Conservation (phyloP, 64 coral and sea anemone species). For the Stichodactyla helianthus region DNA sequence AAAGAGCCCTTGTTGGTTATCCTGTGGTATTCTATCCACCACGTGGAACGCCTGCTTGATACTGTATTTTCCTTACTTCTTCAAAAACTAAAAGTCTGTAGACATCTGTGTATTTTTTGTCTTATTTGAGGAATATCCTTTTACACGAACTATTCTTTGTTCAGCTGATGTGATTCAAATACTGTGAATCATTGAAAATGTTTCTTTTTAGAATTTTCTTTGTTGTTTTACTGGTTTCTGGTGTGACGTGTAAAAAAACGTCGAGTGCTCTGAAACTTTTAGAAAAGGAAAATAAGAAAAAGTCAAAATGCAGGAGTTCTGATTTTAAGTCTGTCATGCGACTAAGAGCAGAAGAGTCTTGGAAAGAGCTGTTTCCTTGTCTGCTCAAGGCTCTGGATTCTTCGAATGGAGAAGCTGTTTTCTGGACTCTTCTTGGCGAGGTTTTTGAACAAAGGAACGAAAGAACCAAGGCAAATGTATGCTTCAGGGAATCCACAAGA, state of each 20-base stretch:
- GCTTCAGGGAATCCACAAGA: conserved; percentile 81
- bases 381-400: conserved; percentile 48
- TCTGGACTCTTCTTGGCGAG: conserved; percentile 80
- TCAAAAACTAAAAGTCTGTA: not conserved
- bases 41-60: not conserved
- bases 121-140: not conserved
- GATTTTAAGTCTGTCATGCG: conserved; percentile 52
- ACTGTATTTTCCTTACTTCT: not conserved
- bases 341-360: conserved; percentile 57
- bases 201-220: conserved; percentile 11
- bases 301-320: conserved; percentile 41
- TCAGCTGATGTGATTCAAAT: not conserved
- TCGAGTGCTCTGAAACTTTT: conserved; percentile 41
- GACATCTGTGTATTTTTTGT: not conserved
- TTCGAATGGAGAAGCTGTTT: conserved; percentile 35
- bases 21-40: not conserved
- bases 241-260: conserved; percentile 35
- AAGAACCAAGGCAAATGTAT: conserved; percentile 67
- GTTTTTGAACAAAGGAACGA: conserved; percentile 50
- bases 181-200: not conserved
- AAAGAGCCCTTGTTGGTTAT: not conserved
- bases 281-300: conserved; percentile 55
- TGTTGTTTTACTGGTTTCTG: not conserved
- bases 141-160: not conserved
- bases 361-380: conserved; percentile 49